Evolutionary conservation across 2,797 vertebrate genomes (phyloP), one percentile per base, ranked within the genome.

Genomic region (Hemibagrus guttatus): DNA sequence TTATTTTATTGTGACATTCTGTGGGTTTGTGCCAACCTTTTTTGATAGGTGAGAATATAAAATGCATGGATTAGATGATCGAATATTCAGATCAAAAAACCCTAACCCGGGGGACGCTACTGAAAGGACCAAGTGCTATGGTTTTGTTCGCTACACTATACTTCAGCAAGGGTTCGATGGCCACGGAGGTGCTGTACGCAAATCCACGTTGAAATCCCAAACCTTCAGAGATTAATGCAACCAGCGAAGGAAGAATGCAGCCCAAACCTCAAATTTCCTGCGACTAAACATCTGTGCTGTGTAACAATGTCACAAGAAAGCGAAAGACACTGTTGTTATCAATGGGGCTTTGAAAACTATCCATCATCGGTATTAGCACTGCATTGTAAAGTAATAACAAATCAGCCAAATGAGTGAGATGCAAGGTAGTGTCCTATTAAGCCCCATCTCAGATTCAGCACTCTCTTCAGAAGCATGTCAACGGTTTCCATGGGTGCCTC

Each of bases 401-500:
- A 6, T 1, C 35, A 61, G 14, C 58, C 4, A 8, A 80, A 64
- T 3, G 17, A 52, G 54, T 54, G 82, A 72, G 75, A 87, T 81
- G 66, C 56, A 42, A 75, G 79, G 78, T 54, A 17, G 88, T 21
- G 56, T 85, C 88, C 83, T 85, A 75, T 87, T 85, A 81, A 81
- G 79, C 72, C 84, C 61, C 84, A 87, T 82, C 87, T 85, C 80
- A 69, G 75, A 84, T 71, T 82, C 68, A 54, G 85, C 85, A 88
- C 58, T 84, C 64, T 86, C 84, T 88, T 81, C 69, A 87, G 81
- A 83, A 64, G 81, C 80, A 87, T 54, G 88, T 85, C 81, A 84
- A 78, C 85, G 52, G 90, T 90, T 90, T 87, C 88, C 90, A 89
- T 90, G 88, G 81, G 78, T 85, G 90, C 86, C 58, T 87, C 84